Evolutionary conservation across 2,113 vertebrate genomes (phyloP), one percentile per base, ranked within the genome.

Genomic region (Phrynocephalus versicolor): DNA sequence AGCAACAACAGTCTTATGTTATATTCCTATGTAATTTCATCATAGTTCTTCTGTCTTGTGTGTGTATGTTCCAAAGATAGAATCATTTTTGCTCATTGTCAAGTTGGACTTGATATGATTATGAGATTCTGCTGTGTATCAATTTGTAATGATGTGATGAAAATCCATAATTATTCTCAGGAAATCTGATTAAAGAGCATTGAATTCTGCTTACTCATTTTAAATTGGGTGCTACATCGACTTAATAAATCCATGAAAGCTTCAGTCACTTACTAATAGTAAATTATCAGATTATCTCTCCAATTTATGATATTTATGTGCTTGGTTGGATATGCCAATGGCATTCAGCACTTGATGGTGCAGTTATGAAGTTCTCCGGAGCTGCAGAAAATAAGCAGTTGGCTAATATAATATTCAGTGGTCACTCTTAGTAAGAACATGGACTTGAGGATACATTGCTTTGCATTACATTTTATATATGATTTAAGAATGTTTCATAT

Each of bases 401-500:
- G 14, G 10, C 21, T 76, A 57, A 88, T 62, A 65, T 58, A 15
- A 35, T 86, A 70, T 55, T 87, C 89, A 58, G 2, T 88, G 25
- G 71, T 85, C 6, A 67, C 84, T 88, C 23, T 77, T 85, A 41
- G 84, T 87, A 41, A 67, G 33, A 86, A 86, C 78, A 79, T 9
- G 79, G 18, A 75, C 1, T 65, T 58, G 62, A 84, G 88, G 85
- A 81, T 88, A 70, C n/a, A 57, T 82, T 67, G 15, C 21, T 27
- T 82, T 82, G 65, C n/a, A 71, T 82, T 70, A 82, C 33, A 57
- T 35, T 33, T 81, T 86, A 2, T 86, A 84, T 89, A 89, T 91
- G 62, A 90, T 89, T 90, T 88, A 92, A 91, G 91, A 81, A 92
- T 1, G 87, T 70, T 1, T 1, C 82, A n/a, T 90, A 86, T 78